Evolutionary conservation across 2,888 invertebrate genomes (phyloP), one percentile per base, ranked within the genome.

Genomic region (Tipula confusa): DNA sequence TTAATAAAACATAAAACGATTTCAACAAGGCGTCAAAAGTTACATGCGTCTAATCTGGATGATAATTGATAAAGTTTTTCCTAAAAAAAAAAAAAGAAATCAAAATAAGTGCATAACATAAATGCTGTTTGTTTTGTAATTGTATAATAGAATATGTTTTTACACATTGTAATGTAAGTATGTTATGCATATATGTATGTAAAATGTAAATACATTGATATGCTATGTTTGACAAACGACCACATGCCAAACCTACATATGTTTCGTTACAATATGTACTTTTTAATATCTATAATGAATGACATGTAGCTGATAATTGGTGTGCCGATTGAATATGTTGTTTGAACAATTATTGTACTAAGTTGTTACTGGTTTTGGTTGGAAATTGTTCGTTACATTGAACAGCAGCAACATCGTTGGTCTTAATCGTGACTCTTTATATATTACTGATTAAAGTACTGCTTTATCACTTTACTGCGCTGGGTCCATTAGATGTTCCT

Each of bases 61-160:
- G 64, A 64, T 24, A 24, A 64, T 24, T 24, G 64, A 24, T 18
- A 64, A 64, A 64, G 64, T 64, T 38, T 9, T 38, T 9, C n/a
- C n/a, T n/a, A n/a, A n/a, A 33, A 9, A 64, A 64, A 64, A 24
- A 36, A 15, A 15, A 43, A 64, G 24, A 24, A 64, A 64, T 64
- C 18, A 64, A 64, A 64, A 64, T 64, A 64, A 64, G 24, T 64
- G 64, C 64, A 64, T 64, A 64, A 9, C 24, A 64, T 24, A 24
- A 24, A 64, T 64, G 18, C 64, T 64, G 24, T 64, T 64, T 64
- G 24, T 64, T 64, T 24, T 64, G 24, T 64, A 64, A 64, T 64
- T 64, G 64, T 64, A 7, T 64, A 64, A 64, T 64, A 24, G 64
- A 64, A 64, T n/a, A n/a, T 64, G 64, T 64, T 64, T 64, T 64